These are phyloP conservation scores for Torymus texanus DNA, from an alignment of 2,888 invertebrate genomes.

Conservation along the genomic window DNA sequence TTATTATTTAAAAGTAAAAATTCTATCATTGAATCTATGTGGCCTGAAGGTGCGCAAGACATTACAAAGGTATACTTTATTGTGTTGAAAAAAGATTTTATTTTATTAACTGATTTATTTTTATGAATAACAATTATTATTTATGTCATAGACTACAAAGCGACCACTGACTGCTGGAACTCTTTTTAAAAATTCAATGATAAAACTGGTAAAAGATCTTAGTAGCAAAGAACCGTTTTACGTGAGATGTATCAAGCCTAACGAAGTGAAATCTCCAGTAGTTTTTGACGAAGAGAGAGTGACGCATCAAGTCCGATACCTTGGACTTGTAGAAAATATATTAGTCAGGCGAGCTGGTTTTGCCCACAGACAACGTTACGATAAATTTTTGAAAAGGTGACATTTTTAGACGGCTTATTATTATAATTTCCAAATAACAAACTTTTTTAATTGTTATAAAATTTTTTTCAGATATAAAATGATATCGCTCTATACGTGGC, in stretches of 20 bases:
- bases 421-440: not conserved
- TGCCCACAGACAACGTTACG: constrained; percentile 96
- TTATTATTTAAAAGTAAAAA: constrained; percentile 90
- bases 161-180: constrained; percentile 96
- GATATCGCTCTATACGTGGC: constrained; percentile 97
- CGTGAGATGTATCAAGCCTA: constrained; percentile 97
- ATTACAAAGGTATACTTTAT: constrained; percentile 83
- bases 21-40: constrained; percentile 88
- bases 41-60: constrained; percentile 96
- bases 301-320: constrained; percentile 86
- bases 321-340: constrained; percentile 96
- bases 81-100: not conserved
- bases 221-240: constrained; percentile 96
- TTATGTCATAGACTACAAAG: constrained; percentile 86
- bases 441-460: constrained; percentile 27
- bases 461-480: constrained; percentile 89
- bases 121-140: no score
- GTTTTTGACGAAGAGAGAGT: constrained; percentile 90
- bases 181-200: constrained; percentile 96
- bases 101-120: not conserved
- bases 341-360: constrained; percentile 97
- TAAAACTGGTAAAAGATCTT: constrained; percentile 90
- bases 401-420: not conserved
- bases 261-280: constrained; percentile 92
- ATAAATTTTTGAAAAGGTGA: constrained; percentile 90